Base-by-base conservation (phyloP, 2,888 invertebrate genomes). In the Alcis repandata region DNA sequence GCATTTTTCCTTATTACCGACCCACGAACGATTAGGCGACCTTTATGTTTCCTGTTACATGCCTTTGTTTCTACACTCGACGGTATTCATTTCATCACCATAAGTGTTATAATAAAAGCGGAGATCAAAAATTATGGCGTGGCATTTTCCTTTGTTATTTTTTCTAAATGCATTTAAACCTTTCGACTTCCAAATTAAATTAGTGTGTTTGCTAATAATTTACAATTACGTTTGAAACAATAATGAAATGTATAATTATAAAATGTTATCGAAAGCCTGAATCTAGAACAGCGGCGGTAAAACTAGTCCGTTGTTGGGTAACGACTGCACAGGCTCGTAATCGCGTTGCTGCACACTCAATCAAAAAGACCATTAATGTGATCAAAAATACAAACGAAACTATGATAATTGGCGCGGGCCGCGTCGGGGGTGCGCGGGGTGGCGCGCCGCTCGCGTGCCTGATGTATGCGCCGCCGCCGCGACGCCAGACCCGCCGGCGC, bases 391-490 rank as follows among this genome's bases (percentile, higher is more conserved):
- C 79, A 80, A 84, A 82, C 80, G 82, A 82, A 82, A 83, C 86
- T 82, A 84, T 90, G 86, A 89, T 88, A 89, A 89, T 90, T 88
- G 87, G 82, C 74, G 75, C 78, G 78, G 77, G 77, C 75, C 71
- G 72, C 68, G 68, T 72, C 66, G 67, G 45, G 71, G 71, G 74
- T 73, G 61, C 41, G 41, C 20, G 67, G 68, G 68, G 76, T 74
- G 72, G 73, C 74, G 79, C 74, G 78, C 70, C 76, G 81, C 84
- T 92, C 86, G 92, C 92, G 90, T 92, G 92, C 83, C 84, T 92
- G 91, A 91, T 91, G 88, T 91, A 91, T 91, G 90, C 91, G 90
- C 89, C 92, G 91, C 91, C 89, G 88, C 87, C 89, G 84, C 87
- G 90, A 81, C 89, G 88, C 86, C 90, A 90, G 91, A 90, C 92